A percentile compares a stretch with the other conserved stretches of the same genome.
Conservation (phyloP, 2,113 vertebrate genomes). For the Aptenodytes forsteri region DNA sequence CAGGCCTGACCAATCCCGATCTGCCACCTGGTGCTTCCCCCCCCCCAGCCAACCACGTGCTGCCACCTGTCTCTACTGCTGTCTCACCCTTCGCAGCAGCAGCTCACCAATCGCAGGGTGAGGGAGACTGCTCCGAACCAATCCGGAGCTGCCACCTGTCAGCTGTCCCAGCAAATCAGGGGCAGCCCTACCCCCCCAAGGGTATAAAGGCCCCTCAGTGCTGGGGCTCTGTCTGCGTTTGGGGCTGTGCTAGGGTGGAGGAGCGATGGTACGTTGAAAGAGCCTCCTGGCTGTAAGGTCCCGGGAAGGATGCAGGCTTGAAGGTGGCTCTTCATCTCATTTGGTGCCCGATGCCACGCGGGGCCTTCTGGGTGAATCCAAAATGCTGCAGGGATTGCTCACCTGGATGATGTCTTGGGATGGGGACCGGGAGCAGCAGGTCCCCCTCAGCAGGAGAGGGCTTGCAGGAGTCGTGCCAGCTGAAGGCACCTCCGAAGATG, state of each 20-base stretch:
- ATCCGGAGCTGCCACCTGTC: neutral
- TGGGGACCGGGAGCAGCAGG: neutral
- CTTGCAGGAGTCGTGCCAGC: fast-evolving
- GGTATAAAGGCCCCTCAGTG: neutral
- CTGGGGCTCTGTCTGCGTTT: fast-evolving
- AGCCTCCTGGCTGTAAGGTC: fast-evolving
- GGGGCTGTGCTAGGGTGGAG: fast-evolving
- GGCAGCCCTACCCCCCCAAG: neutral
- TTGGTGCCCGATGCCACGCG: fast-evolving
- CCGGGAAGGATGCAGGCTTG: fast-evolving
- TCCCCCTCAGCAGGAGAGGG: neutral
- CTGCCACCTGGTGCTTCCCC: fast-evolving
- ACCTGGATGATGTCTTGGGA: neutral
- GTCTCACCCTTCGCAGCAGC: neutral
- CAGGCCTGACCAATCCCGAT: neutral
- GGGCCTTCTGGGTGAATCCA: too few species aligned
- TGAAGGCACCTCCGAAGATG: neutral
- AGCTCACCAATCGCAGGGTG: neutral
- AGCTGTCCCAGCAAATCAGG: neutral
- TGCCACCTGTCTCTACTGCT: neutral
- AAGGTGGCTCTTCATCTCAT: neutral
- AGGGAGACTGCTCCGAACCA: neutral
- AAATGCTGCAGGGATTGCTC: fast-evolving
- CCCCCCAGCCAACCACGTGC: neutral
- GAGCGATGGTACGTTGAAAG: fast-evolving